Evolutionary conservation across 2,797 vertebrate genomes (phyloP).

Genomic region (Mormyrops attenuatus): DNA sequence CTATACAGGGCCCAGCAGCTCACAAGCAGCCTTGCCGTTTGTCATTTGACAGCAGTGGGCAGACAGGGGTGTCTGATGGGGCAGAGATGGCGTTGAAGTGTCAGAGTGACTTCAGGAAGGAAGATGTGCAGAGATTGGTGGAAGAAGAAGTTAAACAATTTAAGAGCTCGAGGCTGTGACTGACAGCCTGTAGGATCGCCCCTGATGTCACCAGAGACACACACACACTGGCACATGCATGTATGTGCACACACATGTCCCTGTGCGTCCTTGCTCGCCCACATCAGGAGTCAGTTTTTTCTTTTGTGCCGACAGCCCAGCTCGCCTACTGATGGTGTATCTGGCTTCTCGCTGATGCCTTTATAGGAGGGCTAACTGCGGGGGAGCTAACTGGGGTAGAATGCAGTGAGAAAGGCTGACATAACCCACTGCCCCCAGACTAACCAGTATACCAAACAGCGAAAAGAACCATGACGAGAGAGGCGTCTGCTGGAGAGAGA

Average conservation of each 20-base stretch:
- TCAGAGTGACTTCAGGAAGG: neutral
- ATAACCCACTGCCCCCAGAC: neutral
- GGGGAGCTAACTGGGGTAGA: constrained; percentile 17
- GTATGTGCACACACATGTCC: constrained; percentile 13
- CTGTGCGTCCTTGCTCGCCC: constrained; percentile 35
- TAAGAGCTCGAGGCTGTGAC: neutral
- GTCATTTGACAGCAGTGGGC: neutral
- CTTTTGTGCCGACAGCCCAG: constrained; percentile 37
- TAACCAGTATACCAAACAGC: constrained; percentile 29
- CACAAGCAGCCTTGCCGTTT: neutral
- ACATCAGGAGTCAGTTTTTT: constrained; percentile 41
- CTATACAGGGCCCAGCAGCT: neutral
- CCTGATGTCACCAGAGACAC: constrained; percentile 15
- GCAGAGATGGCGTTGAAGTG: neutral
- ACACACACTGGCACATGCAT: neutral
- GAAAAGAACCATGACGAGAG: constrained; percentile 36
- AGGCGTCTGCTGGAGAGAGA: constrained; percentile 7
- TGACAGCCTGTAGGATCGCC: neutral
- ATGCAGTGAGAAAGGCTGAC: neutral
- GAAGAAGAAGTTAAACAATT: constrained; percentile 15
- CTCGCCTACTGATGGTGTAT: constrained; percentile 46
- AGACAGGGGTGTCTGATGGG: neutral
- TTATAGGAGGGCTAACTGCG: constrained; percentile 35
- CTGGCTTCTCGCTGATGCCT: constrained; percentile 29
- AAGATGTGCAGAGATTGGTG: neutral